Evolutionary conservation across 2,888 invertebrate species (phyloP).

Genomic region (Amiota mariae): DNA sequence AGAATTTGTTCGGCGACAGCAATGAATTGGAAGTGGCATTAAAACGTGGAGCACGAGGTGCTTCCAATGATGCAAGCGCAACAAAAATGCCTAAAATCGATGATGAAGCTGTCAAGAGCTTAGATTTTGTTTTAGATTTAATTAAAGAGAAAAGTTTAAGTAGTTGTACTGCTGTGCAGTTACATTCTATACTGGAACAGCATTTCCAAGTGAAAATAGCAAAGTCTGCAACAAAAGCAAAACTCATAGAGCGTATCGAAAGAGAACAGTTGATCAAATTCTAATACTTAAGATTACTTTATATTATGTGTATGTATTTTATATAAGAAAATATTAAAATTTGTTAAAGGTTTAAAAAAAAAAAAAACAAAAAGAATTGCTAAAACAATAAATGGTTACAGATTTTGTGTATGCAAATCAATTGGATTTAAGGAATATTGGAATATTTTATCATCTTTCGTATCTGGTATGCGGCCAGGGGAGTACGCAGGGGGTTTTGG

Average conservation of each 20-base stretch:
- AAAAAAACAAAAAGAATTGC: too few relatives aligned
- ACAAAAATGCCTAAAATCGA: conserved; percentile 59
- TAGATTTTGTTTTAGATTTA: conserved; percentile 52
- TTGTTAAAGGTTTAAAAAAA: neutral
- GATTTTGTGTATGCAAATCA: too few relatives aligned
- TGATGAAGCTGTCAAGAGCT: conserved; percentile 46
- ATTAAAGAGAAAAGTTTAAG: conserved; percentile 47
- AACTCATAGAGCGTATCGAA: conserved; percentile 52
- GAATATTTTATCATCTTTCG: neutral
- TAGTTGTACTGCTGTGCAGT: conserved; percentile 57
- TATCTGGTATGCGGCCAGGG: too few relatives aligned
- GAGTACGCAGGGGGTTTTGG: too few relatives aligned
- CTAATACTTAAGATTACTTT: neutral
- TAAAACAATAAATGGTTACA: too few relatives aligned
- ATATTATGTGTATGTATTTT: neutral
- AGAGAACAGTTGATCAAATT: too few relatives aligned
- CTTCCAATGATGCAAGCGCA: conserved; percentile 30
- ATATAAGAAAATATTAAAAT: too few relatives aligned
- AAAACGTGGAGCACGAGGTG: conserved; percentile 50
- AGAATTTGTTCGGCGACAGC: conserved; percentile 56
- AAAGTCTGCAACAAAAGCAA: conserved; percentile 50
- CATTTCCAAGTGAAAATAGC: conserved; percentile 52
- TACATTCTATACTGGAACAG: conserved; percentile 52
- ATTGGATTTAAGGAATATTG: too few relatives aligned
- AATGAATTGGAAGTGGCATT: conserved; percentile 52